Base-by-base conservation (phyloP, 2,888 invertebrate species). In the Thelaira solivaga region DNA sequence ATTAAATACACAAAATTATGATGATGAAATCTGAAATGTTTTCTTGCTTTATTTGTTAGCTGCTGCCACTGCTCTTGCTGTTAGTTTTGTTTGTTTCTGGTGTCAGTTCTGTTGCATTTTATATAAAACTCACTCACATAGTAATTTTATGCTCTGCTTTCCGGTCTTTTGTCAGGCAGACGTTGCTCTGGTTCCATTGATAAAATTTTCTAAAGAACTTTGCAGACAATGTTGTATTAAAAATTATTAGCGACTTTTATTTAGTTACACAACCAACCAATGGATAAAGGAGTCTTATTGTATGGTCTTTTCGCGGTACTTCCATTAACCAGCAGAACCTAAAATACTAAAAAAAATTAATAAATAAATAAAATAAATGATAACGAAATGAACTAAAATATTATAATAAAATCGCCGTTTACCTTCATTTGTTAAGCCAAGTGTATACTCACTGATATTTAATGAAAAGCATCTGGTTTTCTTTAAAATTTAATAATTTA, bases 91-190 rank as follows among this genome's bases (percentile, higher is more conserved):
- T 43, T 53, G 18, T 61, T 55, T 36, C n/a, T 59, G 20, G 24
- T 59, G 26, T 20, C n/a, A n/a, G n/a, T n/a, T n/a, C n/a, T n/a
- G n/a, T n/a, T n/a, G n/a, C n/a, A n/a, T n/a, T n/a, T n/a, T n/a
- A n/a, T n/a, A n/a, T n/a, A n/a, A n/a, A 39, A 41, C 41, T 55
- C 22, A 76, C 29, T 45, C 18, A 47, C 55, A 69, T 41, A 61
- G 41, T 57, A 68, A 72, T 78, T 59, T 45, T 45, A 61, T 64
- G 34, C 68, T 65, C 31, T 16, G 59, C 61, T 61, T 71, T 74
- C 74, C 78, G 78, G 78, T 78, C 65, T 71, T 69, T 78, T 78
- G 78, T 78, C 65, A 47, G 11, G 43, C 69, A 74, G 65, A 65
- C 78, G 34, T 69, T 74, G 45, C 47, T 43, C 43, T 31, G 51